Evolutionary conservation across 2,797 vertebrate genomes (phyloP), one percentile per base, ranked within the genome.

Genomic region (Coracias cyanogaster): DNA sequence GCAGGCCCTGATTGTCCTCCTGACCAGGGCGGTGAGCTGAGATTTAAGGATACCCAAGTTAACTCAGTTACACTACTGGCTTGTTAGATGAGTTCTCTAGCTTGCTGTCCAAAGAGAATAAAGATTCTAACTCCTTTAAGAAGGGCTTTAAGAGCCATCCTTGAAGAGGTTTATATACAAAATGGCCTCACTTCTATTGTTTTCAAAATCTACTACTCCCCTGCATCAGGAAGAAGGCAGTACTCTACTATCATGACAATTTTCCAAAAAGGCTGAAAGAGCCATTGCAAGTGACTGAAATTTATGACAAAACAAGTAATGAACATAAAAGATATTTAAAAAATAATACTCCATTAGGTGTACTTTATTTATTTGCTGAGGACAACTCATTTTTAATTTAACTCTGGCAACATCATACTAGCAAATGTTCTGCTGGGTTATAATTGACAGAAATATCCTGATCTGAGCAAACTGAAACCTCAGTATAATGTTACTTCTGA

Each of bases 311-410:
- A 82, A 45, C 46, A 90, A 79, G 10, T n/a, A 82, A 94, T 74
- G 52, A 82, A 76, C 35, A 76, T 60, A 82, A 88, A 77, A 26
- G 60, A 79, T 74, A 74, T 41, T 77, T 24, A 71, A 67, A 74
- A 51, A 52, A 79, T 70, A 82, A 90, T 77, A 62, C 14, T 81
- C 57, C 69, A 89, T 89, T 95, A 94, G 35, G 29, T 58, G 58
- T 31, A 83, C 57, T 93, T 91, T 31, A 87, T 39, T 89, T 89
- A 79, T 65, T 94, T 79, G 64, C 45, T 72, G 79, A 96, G 73
- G 41, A 77, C 65, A 69, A 91, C 13, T 61, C 2, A 29, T 70
- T 86, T 95, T 96, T 94, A 97, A 90, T 95, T 87, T 96, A 91
- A 67, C 29, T 66, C 66, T 58, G 69, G 55, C 62, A 79, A 65